phyloP scores from a whole-genome alignment of 2,113 vertebrate species.

The Antennarius striatus region DNA sequence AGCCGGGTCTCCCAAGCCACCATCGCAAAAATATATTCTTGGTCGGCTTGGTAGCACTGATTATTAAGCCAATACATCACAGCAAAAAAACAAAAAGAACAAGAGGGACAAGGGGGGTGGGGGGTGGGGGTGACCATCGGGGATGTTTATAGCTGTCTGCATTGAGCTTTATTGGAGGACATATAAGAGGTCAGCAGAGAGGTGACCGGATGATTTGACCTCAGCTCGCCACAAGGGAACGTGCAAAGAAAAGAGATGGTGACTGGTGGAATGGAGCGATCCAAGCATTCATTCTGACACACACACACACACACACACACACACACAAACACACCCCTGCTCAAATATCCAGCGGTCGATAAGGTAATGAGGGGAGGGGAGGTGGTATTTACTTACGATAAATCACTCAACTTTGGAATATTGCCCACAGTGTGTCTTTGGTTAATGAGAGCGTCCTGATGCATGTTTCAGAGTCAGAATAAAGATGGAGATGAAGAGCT shows the following conservation, averaged over 20 bases:
- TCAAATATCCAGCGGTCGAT: constrained; percentile 39
- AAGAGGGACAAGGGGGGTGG: background rate
- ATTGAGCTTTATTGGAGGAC: constrained; percentile 42
- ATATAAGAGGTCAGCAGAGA: constrained; percentile 41
- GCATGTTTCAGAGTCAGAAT: constrained; percentile 7
- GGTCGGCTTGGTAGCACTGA: constrained; percentile 29
- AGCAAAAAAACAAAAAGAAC: constrained; percentile 18
- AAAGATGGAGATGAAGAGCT: background rate
- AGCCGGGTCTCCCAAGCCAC: constrained; percentile 46
- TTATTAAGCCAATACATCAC: constrained; percentile 72
- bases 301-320: too few species aligned
- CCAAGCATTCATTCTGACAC: constrained; percentile 4
- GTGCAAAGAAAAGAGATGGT: constrained; percentile 8
- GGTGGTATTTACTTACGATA: too few species aligned
- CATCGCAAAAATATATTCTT: constrained; percentile 44
- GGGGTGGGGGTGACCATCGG: constrained; percentile 17
- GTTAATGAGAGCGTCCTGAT: background rate
- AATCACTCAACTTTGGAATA: too few species aligned
- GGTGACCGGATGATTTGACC: constrained; percentile 44
- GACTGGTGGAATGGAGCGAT: constrained; percentile 13
- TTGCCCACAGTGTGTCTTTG: background rate
- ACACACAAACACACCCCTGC: background rate
- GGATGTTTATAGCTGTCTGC: constrained; percentile 45
- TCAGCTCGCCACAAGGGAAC: constrained; percentile 12
- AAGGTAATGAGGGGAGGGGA: background rate